Evolutionary conservation across 2,113 vertebrate species (phyloP), one percentile per base, ranked within the genome.

Genomic region (Carollia perspicillata): DNA sequence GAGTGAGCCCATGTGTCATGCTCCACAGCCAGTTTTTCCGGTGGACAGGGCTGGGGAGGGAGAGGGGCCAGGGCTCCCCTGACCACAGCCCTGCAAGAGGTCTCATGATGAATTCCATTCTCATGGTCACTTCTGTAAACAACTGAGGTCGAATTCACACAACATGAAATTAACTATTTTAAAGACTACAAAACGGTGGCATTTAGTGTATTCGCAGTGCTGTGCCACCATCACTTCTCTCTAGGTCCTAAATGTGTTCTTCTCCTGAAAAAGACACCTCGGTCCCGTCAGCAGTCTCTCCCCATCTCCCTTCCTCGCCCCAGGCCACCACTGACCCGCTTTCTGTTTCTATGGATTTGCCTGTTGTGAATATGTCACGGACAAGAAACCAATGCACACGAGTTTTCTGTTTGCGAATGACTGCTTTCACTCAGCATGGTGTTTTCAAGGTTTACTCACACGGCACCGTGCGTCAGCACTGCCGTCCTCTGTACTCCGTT

Each of bases 231-330:
- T 28, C 23, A 42, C 30, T 22, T 55, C 68, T 66, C 37, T 17
- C 28, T 75, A 40, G 20, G 40, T 77, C 49, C 79, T n/a, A 5
- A 94, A 68, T 35, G 68, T 77, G 30, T 44, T 55, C 35, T 68
- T 13, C 60, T 81, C 33, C 49, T 26, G 10, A 7, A 40, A 23
- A 75, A 81, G 68, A 77, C 77, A 16, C 30, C 18, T 40, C 20
- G 23, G 16, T 40, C 23, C 23, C 8, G 1, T 35, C 30, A 75
- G 77, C 68, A 17, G 20, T 65, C 35, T 16, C 11, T 81, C 3
- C 47, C 37, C 22, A 37, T 14, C 5, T 40, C 8, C 2, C 0
- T 7, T 30, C 3, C 47, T 12, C 8, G 3, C 6, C 18, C 18
- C 49, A 8, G 16, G 10, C 40, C 28, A 5, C 53, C 47, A 10